Evolutionary conservation across 2,888 invertebrate genomes (phyloP).

Genomic region (Miltochrista miniata): DNA sequence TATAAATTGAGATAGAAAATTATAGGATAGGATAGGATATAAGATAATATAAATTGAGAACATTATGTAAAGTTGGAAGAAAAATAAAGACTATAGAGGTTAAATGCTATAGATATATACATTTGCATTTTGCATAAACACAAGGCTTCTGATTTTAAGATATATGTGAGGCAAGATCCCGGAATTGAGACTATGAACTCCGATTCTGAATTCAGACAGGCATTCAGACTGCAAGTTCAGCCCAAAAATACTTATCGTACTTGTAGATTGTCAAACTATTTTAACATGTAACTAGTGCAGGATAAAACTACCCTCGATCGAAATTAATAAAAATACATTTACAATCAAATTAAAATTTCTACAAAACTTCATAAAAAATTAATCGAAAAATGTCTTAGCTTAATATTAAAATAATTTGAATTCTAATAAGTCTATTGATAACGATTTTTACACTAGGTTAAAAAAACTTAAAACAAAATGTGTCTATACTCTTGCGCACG

Average conservation of each 20-base stretch:
- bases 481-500: conserved; percentile 9
- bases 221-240: too few species aligned
- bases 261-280: conserved; percentile 1
- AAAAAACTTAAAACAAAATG: conserved; percentile 17
- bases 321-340: conserved; percentile 28
- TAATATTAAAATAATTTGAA: conserved; percentile 47
- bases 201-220: background rate
- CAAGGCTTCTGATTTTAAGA: too few species aligned
- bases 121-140: too few species aligned
- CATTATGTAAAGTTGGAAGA: too few species aligned
- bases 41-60: too few species aligned
- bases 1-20: too few species aligned
- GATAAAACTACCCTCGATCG: conserved; percentile 1
- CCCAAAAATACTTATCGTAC: background rate
- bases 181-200: too few species aligned
- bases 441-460: conserved; percentile 32
- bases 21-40: too few species aligned
- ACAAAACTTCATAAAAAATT: conserved; percentile 41
- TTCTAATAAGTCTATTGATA: conserved; percentile 37
- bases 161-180: too few species aligned
- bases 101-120: too few species aligned
- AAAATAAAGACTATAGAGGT: too few species aligned
- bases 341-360: conserved; percentile 38
- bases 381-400: conserved; percentile 41
- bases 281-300: background rate